Conservation (phyloP, 2,888 invertebrate species). For the Leptopilina myrica region DNA sequence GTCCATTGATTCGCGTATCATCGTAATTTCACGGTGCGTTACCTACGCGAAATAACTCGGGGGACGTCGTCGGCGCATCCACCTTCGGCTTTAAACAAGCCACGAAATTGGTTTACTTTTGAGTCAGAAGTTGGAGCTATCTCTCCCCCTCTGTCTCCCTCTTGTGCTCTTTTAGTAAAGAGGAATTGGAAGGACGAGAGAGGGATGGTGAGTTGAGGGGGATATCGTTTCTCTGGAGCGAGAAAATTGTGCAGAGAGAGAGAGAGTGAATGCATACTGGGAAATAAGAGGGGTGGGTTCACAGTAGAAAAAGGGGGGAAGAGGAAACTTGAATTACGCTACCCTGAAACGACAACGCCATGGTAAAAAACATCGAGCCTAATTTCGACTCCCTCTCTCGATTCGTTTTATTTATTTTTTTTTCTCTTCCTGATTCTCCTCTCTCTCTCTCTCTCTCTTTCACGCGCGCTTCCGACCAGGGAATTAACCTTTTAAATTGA, state of each 20-base stretch:
- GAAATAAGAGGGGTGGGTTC: constrained; percentile 31
- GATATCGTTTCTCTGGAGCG: constrained; percentile 36
- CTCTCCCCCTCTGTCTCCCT: neutral
- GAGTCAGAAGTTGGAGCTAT: constrained; percentile 57
- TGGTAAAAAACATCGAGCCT: constrained; percentile 67
- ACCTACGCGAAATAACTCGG: constrained; percentile 76
- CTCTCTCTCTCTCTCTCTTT: constrained; percentile 44
- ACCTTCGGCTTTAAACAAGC: constrained; percentile 74
- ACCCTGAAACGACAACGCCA: constrained; percentile 58
- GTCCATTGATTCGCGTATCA: constrained; percentile 76
- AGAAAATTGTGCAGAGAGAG: constrained; percentile 15
- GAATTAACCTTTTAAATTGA: constrained; percentile 76
- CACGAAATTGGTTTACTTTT: constrained; percentile 77
- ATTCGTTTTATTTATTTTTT: constrained; percentile 40
- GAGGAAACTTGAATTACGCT: constrained; percentile 63
- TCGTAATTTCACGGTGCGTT: constrained; percentile 77
- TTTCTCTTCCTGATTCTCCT: constrained; percentile 36
- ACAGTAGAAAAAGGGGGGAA: constrained; percentile 29
- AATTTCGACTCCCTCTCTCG: constrained; percentile 62
- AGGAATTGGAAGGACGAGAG: constrained; percentile 33
- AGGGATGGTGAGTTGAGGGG: constrained; percentile 26
- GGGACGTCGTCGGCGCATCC: constrained; percentile 67
- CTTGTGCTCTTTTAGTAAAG: constrained; percentile 16
- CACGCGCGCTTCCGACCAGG: constrained; percentile 56
- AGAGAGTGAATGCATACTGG: constrained; percentile 39